These are phyloP conservation scores for Cheilosia variabilis DNA, from an alignment of 2,888 invertebrate genomes.

Conservation along the genomic window DNA sequence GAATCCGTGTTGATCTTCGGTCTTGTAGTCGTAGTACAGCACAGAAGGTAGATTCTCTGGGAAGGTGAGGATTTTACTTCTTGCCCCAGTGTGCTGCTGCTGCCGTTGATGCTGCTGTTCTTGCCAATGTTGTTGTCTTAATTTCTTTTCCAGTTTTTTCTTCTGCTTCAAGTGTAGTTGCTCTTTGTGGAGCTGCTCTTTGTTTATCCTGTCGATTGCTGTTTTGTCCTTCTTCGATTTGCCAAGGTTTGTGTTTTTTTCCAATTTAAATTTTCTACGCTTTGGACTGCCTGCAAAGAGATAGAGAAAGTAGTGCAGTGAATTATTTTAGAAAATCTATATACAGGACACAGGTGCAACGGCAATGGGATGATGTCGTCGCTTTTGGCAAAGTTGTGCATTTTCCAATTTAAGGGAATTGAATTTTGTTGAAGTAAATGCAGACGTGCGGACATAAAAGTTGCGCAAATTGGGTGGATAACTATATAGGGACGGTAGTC, in stretches of 20 bases:
- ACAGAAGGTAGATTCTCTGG: slow-evolving; percentile 82
- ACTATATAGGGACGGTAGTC: neutral
- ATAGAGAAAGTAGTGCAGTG: neutral
- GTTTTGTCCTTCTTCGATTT: slow-evolving; percentile 78
- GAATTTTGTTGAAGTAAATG: slow-evolving; percentile 21
- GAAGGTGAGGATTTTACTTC: slow-evolving; percentile 81
- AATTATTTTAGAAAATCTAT: neutral
- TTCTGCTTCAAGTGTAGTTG: slow-evolving; percentile 54
- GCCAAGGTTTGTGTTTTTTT: slow-evolving; percentile 68
- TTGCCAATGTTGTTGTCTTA: slow-evolving; percentile 55
- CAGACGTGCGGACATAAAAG: slow-evolving; percentile 27
- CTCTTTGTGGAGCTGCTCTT: slow-evolving; percentile 70
- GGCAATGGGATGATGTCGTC: slow-evolving; percentile 15
- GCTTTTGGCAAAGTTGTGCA: slow-evolving; percentile 19
- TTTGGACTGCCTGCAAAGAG: slow-evolving; percentile 67
- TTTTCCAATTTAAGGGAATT: slow-evolving; percentile 26
- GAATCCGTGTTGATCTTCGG: slow-evolving; percentile 82
- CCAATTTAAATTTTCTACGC: slow-evolving; percentile 75
- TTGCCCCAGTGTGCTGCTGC: slow-evolving; percentile 49
- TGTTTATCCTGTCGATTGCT: slow-evolving; percentile 77
- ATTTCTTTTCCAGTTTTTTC: slow-evolving; percentile 65
- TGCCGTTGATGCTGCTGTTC: slow-evolving; percentile 46
- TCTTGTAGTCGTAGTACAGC: slow-evolving; percentile 82
- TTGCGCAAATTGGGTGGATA: slow-evolving; percentile 27
- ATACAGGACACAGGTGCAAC: slow-evolving; percentile 31